Evolutionary conservation across 2,797 vertebrate species (phyloP), one percentile per base, ranked within the genome.

Genomic region (Pachyuromys duprasi): DNA sequence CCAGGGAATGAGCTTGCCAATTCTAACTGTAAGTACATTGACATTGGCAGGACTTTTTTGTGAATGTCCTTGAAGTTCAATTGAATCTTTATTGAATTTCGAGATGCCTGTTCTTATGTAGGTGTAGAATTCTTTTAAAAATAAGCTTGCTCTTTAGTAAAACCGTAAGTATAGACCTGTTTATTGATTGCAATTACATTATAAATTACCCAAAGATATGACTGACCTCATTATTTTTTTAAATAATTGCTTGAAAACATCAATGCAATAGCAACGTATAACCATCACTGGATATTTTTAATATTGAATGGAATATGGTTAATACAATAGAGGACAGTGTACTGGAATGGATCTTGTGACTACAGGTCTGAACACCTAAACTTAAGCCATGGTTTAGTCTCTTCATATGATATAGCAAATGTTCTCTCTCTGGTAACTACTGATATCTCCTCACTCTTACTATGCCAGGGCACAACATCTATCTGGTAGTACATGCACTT

Each of bases 171-270:
- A 67, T 22, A 57, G 33, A 74, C 33, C 75, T 93, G 1, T 76
- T 86, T 79, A 53, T 96, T 79, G 20, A 53, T 96, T 82, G 20
- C 15, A 88, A 69, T 65, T 65, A 33, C 74, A 55, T 62, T 89
- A 33, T 92, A 86, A 92, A 42, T 86, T 93, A n/a, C 42, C 74
- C 39, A 81, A 91, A 24, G 80, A 36, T 36, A 33, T 70, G 42
- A 90, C 67, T 88, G 49, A 89, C 17, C 28, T 90, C 24, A 33
- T 89, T 28, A 76, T 55, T 91, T 96, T 90, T 90, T 62, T 72
- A 95, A 92, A 80, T 28, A 91, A 93, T 87, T 79, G 22, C 9
- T 94, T 74, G 90, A 55, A 95, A 93, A 74, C 28, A 92, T 24
- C 60, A 79, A 60, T 22, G 5, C 89, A 78, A 83, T 83, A 65